Conservation (phyloP, 2,113 vertebrate species). For the Asarcornis scutulata region DNA sequence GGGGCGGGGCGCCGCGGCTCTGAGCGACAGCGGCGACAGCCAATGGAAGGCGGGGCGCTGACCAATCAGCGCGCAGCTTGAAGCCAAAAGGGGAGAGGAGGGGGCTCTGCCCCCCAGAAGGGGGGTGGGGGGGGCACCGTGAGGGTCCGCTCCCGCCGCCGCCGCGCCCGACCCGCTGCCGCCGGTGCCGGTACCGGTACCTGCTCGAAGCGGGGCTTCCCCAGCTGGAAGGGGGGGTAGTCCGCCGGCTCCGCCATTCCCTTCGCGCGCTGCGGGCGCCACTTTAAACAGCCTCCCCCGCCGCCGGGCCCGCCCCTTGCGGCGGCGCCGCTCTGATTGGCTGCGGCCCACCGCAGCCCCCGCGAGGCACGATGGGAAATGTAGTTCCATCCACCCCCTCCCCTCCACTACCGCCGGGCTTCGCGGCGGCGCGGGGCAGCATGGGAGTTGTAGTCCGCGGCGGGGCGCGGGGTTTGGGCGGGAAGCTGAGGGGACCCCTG, state of each 20-base stretch:
- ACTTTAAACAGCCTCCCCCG: conserved; percentile 72
- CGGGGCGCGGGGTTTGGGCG: background rate
- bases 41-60: conserved; percentile 19
- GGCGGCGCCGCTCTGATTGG: conserved; percentile 61
- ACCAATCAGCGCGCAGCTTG: background rate
- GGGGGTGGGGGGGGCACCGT: background rate
- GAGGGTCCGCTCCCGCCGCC: background rate
- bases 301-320: conserved; percentile 38
- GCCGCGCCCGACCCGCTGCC: background rate
- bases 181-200: conserved; percentile 81
- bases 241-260: conserved; percentile 83
- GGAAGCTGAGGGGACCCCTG: background rate
- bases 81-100: background rate
- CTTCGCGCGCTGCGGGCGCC: conserved; percentile 69
- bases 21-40: background rate
- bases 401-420: background rate
- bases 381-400: conserved; percentile 21
- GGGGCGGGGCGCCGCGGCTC: background rate
- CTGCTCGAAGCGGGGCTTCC: conserved; percentile 89
- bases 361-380: conserved; percentile 56
- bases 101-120: background rate
- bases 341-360: conserved; percentile 61
- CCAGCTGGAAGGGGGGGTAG: conserved; percentile 83
- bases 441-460: conserved; percentile 76
- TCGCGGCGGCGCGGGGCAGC: background rate